phyloP scores from a whole-genome alignment of 2,113 vertebrate species.

The Eulemur macaco region DNA sequence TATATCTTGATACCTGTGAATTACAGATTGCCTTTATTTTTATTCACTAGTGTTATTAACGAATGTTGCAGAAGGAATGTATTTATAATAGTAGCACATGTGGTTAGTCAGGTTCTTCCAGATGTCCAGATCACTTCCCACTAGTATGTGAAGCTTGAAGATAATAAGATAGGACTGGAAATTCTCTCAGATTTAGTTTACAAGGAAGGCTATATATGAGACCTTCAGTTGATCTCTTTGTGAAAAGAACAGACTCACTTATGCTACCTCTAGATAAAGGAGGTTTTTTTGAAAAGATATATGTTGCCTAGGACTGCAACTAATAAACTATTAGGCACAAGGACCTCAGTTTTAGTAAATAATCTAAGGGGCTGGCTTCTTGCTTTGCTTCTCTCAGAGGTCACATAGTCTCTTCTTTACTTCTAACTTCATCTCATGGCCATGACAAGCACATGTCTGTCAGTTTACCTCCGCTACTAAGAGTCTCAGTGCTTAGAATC shows the following conservation, averaged over 20 bases:
- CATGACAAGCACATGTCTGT: neutral
- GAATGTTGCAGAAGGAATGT: neutral
- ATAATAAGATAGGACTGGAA: neutral
- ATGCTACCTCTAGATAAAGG: neutral
- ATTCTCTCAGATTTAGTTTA: neutral
- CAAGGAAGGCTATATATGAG: neutral
- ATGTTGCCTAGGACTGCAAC: neutral
- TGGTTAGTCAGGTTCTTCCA: neutral
- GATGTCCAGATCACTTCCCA: neutral
- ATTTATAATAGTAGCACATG: neutral
- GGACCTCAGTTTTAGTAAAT: neutral
- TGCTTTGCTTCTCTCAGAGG: neutral
- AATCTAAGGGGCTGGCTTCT: neutral
- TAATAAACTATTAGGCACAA: neutral
- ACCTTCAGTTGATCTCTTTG: neutral
- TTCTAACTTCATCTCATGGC: neutral
- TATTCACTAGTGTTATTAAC: slow-evolving; percentile 6
- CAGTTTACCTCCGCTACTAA: neutral
- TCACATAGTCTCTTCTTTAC: neutral
- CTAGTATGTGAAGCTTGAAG: slow-evolving; percentile 27
- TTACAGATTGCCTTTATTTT: slow-evolving; percentile 27
- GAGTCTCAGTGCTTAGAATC: neutral
- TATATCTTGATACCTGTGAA: neutral
- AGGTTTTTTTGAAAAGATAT: neutral
- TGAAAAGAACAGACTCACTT: neutral